Evolutionary conservation across 2,113 vertebrate species (phyloP), one percentile per base, ranked within the genome.

Genomic region (Piaya cayana): DNA sequence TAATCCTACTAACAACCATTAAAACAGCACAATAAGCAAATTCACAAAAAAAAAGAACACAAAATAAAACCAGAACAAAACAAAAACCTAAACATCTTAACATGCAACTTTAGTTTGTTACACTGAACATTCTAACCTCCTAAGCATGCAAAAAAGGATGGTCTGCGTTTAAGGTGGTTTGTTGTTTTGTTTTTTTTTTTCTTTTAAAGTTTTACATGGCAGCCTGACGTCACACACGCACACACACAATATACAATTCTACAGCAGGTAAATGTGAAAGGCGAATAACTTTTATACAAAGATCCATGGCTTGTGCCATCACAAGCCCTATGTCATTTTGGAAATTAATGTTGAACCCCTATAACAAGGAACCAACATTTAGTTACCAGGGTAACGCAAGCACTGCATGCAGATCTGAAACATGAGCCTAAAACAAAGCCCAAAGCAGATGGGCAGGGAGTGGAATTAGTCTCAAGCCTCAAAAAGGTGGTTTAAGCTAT

Each of bases 101-200:
- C 98, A 99, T 99, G 99, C 98, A 98, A 98, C 98, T 98, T 98
- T 97, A 97, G 97, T 98, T 98, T 97, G 97, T 98, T 98, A 98
- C 98, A 98, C 56, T 97, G 97, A 98, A 98, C 97, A 96, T 97
- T 98, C 98, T 99, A 98, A 95, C 97, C 89, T 90, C 97, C 98
- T 98, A 98, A 96, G 98, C 98, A 99, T 99, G 98, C 98, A 98
- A 98, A 98, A 98, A 98, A 98, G 97, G 98, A 98, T 98, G 97
- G 97, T 98, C 98, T 98, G 98, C 96, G 96, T 98, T 98, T 97
- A 97, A 97, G 95, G 29, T 30, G 29, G 7, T 55, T 6, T 23
- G 26, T 42, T 59, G 93, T 95, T 97, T 95, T 6, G 22, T 30
- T 42, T 59, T 94, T 95, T 97, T 95, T 97, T 97, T 95, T 94